Percentiles rank a stretch among this genome's conserved stretches.
These are phyloP conservation scores for Operophtera brumata DNA, from an alignment of 2,888 invertebrate species.

Conservation along the genomic window DNA sequence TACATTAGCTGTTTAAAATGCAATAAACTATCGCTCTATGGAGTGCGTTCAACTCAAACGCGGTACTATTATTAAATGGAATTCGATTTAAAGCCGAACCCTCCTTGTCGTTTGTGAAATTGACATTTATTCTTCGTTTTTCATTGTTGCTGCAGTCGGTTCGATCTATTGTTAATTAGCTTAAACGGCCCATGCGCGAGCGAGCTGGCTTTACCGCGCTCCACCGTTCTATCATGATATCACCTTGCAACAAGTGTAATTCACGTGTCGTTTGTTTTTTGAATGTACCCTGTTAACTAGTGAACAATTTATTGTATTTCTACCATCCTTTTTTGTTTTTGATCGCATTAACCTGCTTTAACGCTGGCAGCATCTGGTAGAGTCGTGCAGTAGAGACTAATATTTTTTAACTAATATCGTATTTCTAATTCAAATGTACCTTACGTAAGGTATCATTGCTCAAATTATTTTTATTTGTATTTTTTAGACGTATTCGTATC, in stretches of 20 bases:
- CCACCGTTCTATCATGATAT: slow-evolving; percentile 35
- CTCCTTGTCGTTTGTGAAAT: slow-evolving; percentile 80
- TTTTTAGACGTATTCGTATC: no score
- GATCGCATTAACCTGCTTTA: background rate
- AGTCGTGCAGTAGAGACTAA: no score
- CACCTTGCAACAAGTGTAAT: slow-evolving; percentile 29
- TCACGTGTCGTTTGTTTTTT: slow-evolving; percentile 19
- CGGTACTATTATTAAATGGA: slow-evolving; percentile 79
- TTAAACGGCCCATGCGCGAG: slow-evolving; percentile 74
- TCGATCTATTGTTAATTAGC: slow-evolving; percentile 80
- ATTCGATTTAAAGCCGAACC: slow-evolving; percentile 80
- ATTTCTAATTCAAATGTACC: no score
- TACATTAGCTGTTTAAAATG: slow-evolving; percentile 51
- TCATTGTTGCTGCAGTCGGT: slow-evolving; percentile 77
- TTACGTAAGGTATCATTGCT: no score
- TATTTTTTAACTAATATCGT: no score
- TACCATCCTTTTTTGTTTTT: background rate
- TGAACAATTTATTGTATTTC: background rate
- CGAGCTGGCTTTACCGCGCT: slow-evolving; percentile 30
- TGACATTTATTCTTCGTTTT: slow-evolving; percentile 81
- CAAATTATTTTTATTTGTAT: no score
- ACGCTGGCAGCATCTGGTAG: no score
- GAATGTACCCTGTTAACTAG: background rate
- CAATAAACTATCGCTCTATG: slow-evolving; percentile 75
- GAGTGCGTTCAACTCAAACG: slow-evolving; percentile 78